Evolutionary conservation across 2,797 vertebrate species (phyloP).

Genomic region (Ceyx erithaca): DNA sequence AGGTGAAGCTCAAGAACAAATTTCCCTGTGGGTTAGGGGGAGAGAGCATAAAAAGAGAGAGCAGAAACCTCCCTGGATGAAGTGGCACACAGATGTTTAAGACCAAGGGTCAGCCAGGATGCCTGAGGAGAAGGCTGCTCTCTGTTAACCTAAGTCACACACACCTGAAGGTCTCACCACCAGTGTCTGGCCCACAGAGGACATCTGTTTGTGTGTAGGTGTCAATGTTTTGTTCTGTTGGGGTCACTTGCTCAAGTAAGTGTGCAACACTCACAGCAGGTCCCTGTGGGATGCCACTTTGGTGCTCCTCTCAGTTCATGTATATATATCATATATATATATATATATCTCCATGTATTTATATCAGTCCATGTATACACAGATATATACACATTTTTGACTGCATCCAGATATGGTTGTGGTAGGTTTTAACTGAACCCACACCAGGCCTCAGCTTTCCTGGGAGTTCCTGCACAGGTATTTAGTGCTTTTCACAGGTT

Average conservation of each 20-base stretch:
- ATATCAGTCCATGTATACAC: too few species aligned
- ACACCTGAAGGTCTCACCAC: background rate
- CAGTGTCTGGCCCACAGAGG: background rate
- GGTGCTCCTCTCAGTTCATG: too few species aligned
- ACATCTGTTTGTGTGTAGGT: too few species aligned
- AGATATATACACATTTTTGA: background rate
- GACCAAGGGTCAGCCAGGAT: accelerated
- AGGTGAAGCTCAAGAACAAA: background rate
- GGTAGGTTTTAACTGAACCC: background rate
- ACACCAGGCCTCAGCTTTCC: accelerated
- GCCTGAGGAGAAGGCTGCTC: background rate
- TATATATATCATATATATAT: too few species aligned
- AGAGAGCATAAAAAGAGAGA: background rate
- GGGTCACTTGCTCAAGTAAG: background rate
- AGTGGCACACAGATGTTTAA: background rate
- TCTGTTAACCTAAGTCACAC: background rate
- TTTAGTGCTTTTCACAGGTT: background rate
- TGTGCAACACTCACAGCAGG: background rate
- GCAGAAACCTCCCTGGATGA: background rate
- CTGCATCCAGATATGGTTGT: background rate
- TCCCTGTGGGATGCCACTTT: background rate
- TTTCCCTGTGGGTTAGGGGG: background rate
- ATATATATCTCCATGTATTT: too few species aligned
- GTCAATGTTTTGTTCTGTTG: background rate
- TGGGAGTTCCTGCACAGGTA: background rate